phyloP scores from a whole-genome alignment of 2,113 vertebrate genomes.

The Burhinus oedicnemus region DNA sequence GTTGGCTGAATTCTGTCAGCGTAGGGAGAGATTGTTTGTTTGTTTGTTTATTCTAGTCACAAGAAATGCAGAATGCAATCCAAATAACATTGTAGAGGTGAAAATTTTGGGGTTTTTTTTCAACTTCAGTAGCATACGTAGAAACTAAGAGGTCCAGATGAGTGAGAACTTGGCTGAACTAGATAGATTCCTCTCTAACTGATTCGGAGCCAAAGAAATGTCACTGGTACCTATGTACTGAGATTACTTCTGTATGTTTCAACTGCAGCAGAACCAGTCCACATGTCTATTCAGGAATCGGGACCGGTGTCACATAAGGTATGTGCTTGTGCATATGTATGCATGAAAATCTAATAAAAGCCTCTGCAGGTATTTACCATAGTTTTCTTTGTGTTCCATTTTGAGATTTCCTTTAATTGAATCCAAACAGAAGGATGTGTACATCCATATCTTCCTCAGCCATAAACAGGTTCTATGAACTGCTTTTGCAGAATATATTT shows the following conservation, averaged over 20 bases:
- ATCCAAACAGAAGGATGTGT: neutral
- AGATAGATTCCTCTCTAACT: neutral
- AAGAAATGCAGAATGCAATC: neutral
- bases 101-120: neutral
- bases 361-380: neutral
- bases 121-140: neutral
- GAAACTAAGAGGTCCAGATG: neutral
- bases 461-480: neutral
- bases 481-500: neutral
- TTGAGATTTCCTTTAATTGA: neutral
- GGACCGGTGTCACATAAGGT: conserved; percentile 56
- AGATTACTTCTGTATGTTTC: neutral
- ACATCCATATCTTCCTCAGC: neutral
- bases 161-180: neutral
- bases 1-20: neutral
- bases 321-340: neutral
- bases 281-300: conserved; percentile 68
- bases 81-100: neutral
- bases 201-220: neutral
- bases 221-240: neutral
- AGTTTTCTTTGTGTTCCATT: neutral
- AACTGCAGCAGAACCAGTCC: conserved; percentile 54
- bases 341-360: neutral
- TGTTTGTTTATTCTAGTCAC: neutral
- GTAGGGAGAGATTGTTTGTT: neutral